These are phyloP conservation scores for Raphicerus campestris DNA, from an alignment of 2,113 vertebrate species.

Conservation along the genomic window DNA sequence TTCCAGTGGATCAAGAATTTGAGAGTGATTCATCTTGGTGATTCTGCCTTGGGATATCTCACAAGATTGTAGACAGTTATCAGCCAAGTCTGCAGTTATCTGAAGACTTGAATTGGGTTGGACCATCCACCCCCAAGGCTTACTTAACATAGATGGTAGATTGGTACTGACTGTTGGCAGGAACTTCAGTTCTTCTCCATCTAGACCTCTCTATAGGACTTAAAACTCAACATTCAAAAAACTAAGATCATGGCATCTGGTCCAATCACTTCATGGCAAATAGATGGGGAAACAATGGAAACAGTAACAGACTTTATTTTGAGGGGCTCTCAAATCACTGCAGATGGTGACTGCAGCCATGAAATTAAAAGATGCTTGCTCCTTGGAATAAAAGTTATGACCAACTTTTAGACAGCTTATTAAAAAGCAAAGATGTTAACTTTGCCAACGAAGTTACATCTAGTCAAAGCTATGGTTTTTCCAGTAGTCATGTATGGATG, in stretches of 20 bases:
- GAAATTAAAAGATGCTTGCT: background rate
- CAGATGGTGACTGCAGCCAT: background rate
- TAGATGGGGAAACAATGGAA: background rate
- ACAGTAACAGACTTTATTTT: background rate
- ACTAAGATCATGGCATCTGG: background rate
- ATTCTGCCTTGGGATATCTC: background rate
- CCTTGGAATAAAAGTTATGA: background rate
- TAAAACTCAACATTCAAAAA: background rate
- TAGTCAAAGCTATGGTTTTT: background rate
- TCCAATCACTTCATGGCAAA: background rate
- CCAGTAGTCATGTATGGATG: background rate
- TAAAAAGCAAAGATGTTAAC: background rate
- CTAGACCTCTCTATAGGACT: background rate
- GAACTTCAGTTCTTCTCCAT: background rate
- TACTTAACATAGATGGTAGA: background rate
- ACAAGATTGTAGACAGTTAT: background rate
- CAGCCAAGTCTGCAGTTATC: background rate
- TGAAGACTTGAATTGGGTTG: background rate
- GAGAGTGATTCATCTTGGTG: background rate
- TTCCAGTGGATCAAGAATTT: background rate
- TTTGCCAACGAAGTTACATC: background rate
- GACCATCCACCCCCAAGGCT: background rate
- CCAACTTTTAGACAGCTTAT: background rate
- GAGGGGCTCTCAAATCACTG: background rate
- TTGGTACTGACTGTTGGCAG: background rate